Conservation (phyloP, 1,140 invertebrate genomes). For the Caenorhabditis briggsae region DNA sequence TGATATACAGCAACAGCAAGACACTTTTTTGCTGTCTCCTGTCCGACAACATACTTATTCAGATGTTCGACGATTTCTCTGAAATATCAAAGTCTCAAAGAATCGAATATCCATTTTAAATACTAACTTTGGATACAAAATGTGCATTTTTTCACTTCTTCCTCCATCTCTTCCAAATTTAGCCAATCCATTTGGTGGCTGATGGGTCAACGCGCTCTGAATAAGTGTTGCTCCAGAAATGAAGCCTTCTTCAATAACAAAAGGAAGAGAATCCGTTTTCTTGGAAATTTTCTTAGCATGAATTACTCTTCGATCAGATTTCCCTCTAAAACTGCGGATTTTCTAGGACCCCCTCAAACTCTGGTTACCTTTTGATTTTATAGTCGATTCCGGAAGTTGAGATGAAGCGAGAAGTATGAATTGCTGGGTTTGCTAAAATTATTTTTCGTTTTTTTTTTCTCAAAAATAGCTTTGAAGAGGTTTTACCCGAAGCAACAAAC, state of each 20-base stretch:
- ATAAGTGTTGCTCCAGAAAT: background rate
- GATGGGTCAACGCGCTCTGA: conserved; percentile 31
- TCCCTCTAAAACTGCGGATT: background rate
- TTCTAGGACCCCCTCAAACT: background rate
- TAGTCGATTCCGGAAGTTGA: background rate
- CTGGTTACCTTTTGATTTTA: conserved; percentile 26
- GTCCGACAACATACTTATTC: conserved; percentile 96
- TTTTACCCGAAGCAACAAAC: conserved; percentile 17
- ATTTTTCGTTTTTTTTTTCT: background rate
- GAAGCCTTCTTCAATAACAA: conserved; percentile 5
- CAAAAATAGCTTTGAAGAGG: background rate
- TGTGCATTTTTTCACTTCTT: background rate
- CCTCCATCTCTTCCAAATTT: background rate
- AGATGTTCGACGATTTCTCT: conserved; percentile 83
- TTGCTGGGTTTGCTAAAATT: background rate
- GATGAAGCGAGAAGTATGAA: background rate
- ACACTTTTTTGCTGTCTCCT: conserved; percentile 98
- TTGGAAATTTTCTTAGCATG: conserved; percentile 10
- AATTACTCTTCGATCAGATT: conserved; percentile 30
- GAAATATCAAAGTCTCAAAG: background rate
- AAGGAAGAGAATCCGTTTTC: background rate
- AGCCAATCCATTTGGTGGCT: conserved; percentile 7
- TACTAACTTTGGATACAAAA: conserved; percentile 30
- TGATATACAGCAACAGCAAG: conserved; percentile 98
- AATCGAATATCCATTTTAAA: background rate